Percentiles rank a stretch among this genome's conserved stretches.
Evolutionary conservation across 2,797 vertebrate genomes (phyloP).

Genomic region (Myotis daubentonii): DNA sequence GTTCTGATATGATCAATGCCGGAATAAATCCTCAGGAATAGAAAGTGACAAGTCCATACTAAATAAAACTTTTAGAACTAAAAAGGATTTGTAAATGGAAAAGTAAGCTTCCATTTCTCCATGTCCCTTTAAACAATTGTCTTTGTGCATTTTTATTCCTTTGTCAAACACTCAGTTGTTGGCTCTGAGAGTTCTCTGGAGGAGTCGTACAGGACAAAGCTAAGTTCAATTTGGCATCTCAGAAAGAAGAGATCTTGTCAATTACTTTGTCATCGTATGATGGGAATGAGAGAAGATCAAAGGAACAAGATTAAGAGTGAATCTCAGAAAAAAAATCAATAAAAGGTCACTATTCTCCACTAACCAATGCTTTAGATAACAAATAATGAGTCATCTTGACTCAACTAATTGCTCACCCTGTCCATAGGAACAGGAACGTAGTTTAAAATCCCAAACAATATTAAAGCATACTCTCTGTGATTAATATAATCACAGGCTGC

Average conservation of each 20-base stretch:
- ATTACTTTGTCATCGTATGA: background rate
- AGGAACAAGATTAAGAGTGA: background rate
- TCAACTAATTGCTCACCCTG: background rate
- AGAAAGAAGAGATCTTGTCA: background rate
- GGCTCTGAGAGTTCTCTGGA: background rate
- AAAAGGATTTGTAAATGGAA: background rate
- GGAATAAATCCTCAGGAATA: background rate
- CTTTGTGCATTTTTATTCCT: background rate
- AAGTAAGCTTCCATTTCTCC: background rate
- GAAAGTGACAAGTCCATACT: background rate
- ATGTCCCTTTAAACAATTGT: background rate
- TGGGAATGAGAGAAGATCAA: background rate
- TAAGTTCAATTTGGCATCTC: background rate
- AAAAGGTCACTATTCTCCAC: background rate
- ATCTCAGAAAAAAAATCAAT: background rate
- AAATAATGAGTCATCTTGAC: background rate
- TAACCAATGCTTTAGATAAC: background rate
- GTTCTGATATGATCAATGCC: background rate
- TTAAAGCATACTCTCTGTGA: background rate
- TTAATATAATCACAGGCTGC: background rate
- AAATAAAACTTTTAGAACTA: background rate
- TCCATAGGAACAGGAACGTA: background rate
- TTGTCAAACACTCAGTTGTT: background rate
- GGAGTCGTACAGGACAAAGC: background rate
- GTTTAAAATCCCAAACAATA: background rate